Conservation (phyloP, 2,888 invertebrate species). For the Caenorhabditis angaria region DNA sequence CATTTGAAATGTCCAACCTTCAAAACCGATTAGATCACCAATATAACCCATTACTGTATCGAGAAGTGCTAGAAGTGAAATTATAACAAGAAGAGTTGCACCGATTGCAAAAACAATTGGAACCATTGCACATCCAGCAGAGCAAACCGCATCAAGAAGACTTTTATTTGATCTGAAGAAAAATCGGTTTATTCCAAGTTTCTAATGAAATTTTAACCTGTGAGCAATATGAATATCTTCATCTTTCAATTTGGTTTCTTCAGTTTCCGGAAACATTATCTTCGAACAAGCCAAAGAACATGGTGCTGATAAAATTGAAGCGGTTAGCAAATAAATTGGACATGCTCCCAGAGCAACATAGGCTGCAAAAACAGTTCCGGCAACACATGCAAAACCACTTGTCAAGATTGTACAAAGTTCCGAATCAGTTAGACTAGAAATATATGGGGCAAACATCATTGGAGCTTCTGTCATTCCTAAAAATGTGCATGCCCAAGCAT, state of each 20-base stretch:
- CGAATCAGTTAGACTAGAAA: conserved; percentile 85
- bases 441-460: conserved; percentile 86
- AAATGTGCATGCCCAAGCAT: conserved; percentile 91
- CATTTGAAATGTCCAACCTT: conserved; percentile 75
- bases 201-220: conserved; percentile 34
- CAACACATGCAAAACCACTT: conserved; percentile 93
- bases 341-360: conserved; percentile 78
- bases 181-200: background rate
- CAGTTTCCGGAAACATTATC: conserved; percentile 89
- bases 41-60: conserved; percentile 85
- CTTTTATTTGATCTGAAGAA: conserved; percentile 10
- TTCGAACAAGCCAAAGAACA: conserved; percentile 90
- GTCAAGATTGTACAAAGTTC: conserved; percentile 93
- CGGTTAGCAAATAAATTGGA: conserved; percentile 79
- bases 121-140: conserved; percentile 73
- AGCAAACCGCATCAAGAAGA: conserved; percentile 31
- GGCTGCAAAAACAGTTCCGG: conserved; percentile 88
- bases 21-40: conserved; percentile 82
- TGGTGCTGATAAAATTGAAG: conserved; percentile 95
- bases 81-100: conserved; percentile 90
- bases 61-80: conserved; percentile 85
- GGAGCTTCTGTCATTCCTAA: conserved; percentile 85
- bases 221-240: conserved; percentile 78
- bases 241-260: conserved; percentile 80
- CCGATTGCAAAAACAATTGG: conserved; percentile 85